Evolutionary conservation across 2,888 invertebrate genomes (phyloP).

Genomic region (Synergus umbraculus): DNA sequence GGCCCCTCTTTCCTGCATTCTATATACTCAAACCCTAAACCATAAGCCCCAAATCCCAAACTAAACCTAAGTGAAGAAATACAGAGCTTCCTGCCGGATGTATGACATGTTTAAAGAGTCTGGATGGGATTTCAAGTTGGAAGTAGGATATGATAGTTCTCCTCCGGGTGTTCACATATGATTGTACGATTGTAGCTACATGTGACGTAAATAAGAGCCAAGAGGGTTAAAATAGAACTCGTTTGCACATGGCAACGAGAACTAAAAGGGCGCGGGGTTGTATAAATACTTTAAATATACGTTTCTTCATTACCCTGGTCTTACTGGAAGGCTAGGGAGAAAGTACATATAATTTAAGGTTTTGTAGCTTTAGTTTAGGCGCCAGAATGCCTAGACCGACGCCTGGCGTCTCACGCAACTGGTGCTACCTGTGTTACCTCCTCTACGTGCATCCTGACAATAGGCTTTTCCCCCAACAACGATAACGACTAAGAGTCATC

Average conservation of each 20-base stretch:
- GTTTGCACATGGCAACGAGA: constrained; percentile 44
- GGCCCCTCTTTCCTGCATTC: neutral
- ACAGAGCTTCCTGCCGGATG: neutral
- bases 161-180: neutral
- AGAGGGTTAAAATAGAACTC: constrained; percentile 56
- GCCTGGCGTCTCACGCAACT: constrained; percentile 54
- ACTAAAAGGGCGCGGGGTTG: constrained; percentile 39
- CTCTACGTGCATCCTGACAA: constrained; percentile 22
- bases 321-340: neutral
- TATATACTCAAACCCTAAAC: neutral
- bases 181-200: neutral
- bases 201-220: constrained; percentile 42
- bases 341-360: constrained; percentile 44
- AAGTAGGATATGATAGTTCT: constrained; percentile 1
- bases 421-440: constrained; percentile 3
- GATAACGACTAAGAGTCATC: neutral
- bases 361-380: constrained; percentile 49
- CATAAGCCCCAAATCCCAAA: constrained; percentile 5
- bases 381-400: constrained; percentile 56
- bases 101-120: neutral
- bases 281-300: constrained; percentile 51
- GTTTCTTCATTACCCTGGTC: constrained; percentile 5
- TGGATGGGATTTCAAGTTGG: constrained; percentile 3
- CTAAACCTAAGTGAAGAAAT: constrained; percentile 9
- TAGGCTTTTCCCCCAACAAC: neutral